Base-by-base conservation (phyloP, 2,888 invertebrate genomes). In the Lysandra bellargus region DNA sequence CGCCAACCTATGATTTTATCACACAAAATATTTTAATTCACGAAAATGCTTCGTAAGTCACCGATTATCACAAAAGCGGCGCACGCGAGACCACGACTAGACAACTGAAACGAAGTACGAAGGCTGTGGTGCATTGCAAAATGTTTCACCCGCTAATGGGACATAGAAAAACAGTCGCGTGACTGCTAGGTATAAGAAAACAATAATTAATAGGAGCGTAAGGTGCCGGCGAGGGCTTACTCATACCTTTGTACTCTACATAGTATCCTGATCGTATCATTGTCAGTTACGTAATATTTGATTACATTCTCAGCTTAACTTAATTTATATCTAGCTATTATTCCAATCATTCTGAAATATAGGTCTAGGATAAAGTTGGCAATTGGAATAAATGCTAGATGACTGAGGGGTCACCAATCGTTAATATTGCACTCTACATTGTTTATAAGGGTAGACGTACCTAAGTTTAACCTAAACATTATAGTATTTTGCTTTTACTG, bases 101-200 rank as follows among this genome's bases (percentile, higher is more conserved):
- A 57, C 44, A 74, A 79, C 79, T 79, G 74, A 79, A 79, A 23
- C 73, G 17, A 17, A 57, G 57, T 17, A 57, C 79, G 74, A 61
- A 57, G 60, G 78, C n/a, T 79, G 78, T 57, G 40, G 17, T 57
- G 60, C 64, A 69, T 79, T 79, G 74, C 79, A 74, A 79, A 40
- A 74, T 74, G 23, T 74, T 78, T 74, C 72, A 79, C 60, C 53
- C 40, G 79, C 73, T 79, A 74, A 79, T 74, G n/a, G 57, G 14
- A 30, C 44, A 17, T 60, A 76, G n/a, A 53, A 33, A 76, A 76
- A 76, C 49, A 76, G 37, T 57, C 44, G 76, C 76, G 57, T 76
- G 76, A 76, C 76, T 57, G 44, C 3, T 23, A 30, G 3, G 12
- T 33, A 23, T 12, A 64, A 64, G 64, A 64, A 64, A 33, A 33